Percentiles rank a stretch among this genome's conserved stretches.
Evolutionary conservation across 2,113 vertebrate species (phyloP).

Genomic region (Axis porcinus): DNA sequence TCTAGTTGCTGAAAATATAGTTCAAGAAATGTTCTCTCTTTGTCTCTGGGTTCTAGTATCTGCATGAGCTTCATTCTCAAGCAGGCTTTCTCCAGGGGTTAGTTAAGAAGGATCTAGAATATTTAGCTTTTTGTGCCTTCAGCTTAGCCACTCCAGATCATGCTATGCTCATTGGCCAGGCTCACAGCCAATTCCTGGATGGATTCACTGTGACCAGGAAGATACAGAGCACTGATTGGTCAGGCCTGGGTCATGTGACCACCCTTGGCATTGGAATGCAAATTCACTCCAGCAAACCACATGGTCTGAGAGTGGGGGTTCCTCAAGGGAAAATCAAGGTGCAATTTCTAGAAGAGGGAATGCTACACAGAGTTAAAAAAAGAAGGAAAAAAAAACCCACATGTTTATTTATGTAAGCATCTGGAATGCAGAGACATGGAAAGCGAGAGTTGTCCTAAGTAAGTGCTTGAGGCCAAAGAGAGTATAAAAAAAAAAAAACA

Average conservation of each 20-base stretch:
- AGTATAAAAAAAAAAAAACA: background rate
- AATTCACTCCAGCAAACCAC: background rate
- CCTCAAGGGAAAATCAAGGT: background rate
- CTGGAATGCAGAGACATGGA: background rate
- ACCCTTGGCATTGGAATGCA: background rate
- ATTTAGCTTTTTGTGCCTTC: background rate
- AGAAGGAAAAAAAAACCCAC: accelerated
- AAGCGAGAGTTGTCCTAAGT: background rate
- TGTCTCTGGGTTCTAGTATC: background rate
- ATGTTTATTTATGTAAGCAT: background rate
- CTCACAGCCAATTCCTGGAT: background rate
- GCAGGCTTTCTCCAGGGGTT: background rate
- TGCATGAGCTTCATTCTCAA: background rate
- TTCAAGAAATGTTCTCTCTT: background rate
- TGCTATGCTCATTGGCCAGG: background rate
- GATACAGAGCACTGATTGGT: background rate
- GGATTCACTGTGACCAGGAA: background rate
- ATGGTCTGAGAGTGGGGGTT: background rate
- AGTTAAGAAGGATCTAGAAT: background rate
- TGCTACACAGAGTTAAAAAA: background rate
- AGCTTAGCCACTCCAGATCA: background rate
- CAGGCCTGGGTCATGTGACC: background rate
- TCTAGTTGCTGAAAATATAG: background rate
- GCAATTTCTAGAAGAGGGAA: background rate
- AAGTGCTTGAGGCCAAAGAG: background rate